Conservation (phyloP, 2,797 vertebrate genomes). For the Zenarchopterus dispar region DNA sequence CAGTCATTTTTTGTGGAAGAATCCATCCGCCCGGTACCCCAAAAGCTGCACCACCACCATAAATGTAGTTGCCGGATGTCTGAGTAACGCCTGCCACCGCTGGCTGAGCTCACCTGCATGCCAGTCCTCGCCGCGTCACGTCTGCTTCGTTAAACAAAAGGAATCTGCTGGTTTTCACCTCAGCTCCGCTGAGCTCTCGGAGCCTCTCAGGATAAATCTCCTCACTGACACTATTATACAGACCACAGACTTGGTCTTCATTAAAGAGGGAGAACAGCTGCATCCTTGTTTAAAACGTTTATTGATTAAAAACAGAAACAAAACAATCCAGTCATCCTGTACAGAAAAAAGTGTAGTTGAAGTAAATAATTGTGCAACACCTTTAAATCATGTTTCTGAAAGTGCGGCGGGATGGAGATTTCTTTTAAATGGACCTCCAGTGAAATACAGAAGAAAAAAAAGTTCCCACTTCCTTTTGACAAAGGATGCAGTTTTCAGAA, state of each 20-base stretch:
- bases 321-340: no score
- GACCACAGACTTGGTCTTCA: neutral
- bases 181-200: neutral
- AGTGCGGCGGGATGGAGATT: no score
- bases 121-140: neutral
- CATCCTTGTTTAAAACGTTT: neutral
- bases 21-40: no score
- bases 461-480: no score
- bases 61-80: neutral
- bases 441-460: no score
- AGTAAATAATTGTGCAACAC: neutral
- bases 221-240: neutral
- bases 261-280: neutral
- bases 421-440: neutral
- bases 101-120: neutral
- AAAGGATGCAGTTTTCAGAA: no score
- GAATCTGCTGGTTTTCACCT: neutral
- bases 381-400: no score
- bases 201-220: neutral
- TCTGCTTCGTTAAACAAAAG: neutral
- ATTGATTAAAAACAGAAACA: no score
- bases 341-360: neutral
- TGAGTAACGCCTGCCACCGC: neutral
- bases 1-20: no score
- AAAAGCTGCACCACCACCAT: neutral